Conservation (phyloP, 1,140 invertebrate species). For the Nomia melanderi region DNA sequence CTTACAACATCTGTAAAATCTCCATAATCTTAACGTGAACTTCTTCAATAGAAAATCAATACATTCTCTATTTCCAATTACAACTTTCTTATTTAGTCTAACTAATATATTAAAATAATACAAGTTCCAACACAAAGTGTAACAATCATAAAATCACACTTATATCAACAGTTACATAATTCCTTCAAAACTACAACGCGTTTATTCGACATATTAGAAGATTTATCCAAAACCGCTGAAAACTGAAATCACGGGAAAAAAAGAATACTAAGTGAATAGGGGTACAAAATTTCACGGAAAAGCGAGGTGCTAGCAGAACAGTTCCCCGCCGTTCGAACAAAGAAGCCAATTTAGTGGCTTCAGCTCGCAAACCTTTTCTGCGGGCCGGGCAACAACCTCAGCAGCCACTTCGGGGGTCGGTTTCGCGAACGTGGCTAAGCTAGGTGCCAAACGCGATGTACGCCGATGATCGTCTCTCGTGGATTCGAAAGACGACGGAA, state of each 20-base stretch:
- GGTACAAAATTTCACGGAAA: too few species aligned
- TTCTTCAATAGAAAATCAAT: too few species aligned
- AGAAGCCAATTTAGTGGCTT: slow-evolving; percentile 33
- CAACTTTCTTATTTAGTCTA: too few species aligned
- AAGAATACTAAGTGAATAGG: background rate
- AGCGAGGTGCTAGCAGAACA: background rate
- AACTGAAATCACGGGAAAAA: slow-evolving; percentile 1
- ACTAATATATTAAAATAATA: too few species aligned
- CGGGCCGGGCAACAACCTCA: background rate
- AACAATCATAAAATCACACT: too few species aligned
- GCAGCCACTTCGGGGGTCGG: slow-evolving; percentile 4
- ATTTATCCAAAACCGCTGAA: background rate
- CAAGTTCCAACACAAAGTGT: too few species aligned
- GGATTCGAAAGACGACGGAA: background rate
- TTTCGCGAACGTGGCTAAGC: slow-evolving; percentile 22
- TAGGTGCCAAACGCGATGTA: background rate
- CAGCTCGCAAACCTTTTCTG: background rate
- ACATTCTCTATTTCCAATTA: too few species aligned
- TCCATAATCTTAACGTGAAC: too few species aligned
- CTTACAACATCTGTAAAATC: too few species aligned
- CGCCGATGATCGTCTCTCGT: background rate
- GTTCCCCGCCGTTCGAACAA: slow-evolving; percentile 32
- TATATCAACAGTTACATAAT: too few species aligned
- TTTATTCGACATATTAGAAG: too few species aligned
- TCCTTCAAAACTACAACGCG: too few species aligned